Conservation (phyloP, 2,797 vertebrate genomes). For the Miichthys miiuy region DNA sequence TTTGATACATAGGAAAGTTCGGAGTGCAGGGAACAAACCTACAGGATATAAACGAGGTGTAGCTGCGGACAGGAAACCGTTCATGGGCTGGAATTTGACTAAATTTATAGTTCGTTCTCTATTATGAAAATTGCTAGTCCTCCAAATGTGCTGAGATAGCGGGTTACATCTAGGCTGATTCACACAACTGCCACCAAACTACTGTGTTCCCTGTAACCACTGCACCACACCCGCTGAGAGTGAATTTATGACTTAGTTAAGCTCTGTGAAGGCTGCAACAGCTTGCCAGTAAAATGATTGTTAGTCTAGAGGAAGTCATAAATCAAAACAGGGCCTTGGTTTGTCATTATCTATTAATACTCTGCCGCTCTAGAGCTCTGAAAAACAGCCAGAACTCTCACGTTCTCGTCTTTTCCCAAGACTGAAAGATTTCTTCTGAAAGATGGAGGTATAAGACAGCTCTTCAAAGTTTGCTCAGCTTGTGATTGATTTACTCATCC, state of each 20-base stretch:
- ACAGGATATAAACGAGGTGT: conserved; percentile 23
- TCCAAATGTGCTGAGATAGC: conserved; percentile 49
- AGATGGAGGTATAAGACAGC: conserved; percentile 60
- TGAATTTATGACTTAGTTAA: conserved; percentile 82
- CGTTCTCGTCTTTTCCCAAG: conserved; percentile 51
- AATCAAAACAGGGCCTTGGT: conserved; percentile 78
- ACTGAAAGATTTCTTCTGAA: conserved; percentile 62
- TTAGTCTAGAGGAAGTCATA: conserved; percentile 80
- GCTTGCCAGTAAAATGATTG: conserved; percentile 79
- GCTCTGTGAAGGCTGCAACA: conserved; percentile 72
- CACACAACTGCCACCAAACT: conserved; percentile 46
- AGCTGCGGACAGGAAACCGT: conserved; percentile 9
- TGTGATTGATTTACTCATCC: conserved; percentile 78
- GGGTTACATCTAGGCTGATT: conserved; percentile 27
- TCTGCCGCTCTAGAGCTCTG: conserved; percentile 50
- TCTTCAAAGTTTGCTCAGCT: conserved; percentile 70
- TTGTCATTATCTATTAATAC: conserved; percentile 84
- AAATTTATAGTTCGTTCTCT: conserved; percentile 27
- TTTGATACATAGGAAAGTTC: conserved; percentile 37
- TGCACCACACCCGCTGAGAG: conserved; percentile 41
- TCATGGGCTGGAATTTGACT: conserved; percentile 20
- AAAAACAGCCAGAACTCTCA: conserved; percentile 49
- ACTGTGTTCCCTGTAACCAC: conserved; percentile 49
- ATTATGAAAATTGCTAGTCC: conserved; percentile 31
- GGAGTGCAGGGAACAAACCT: background rate